Evolutionary conservation across 1,140 invertebrate species (phyloP).

Genomic region (Sinonovacula constricta): DNA sequence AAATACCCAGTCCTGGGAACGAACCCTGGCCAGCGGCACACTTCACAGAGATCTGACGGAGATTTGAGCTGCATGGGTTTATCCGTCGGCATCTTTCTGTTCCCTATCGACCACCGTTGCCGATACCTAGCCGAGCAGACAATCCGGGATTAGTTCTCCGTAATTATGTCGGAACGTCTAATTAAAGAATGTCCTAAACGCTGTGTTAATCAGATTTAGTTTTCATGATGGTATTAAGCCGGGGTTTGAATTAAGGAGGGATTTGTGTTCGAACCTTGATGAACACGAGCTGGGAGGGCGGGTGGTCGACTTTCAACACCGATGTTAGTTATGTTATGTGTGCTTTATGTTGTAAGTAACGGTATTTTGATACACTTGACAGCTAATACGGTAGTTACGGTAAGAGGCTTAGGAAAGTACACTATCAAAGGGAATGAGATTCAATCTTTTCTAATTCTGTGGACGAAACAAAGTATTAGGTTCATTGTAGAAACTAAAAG

Average conservation of each 20-base stretch:
- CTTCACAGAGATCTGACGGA: constrained; percentile 16
- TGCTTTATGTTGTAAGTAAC: not conserved
- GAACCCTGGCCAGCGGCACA: constrained; percentile 14
- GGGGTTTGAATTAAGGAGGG: constrained; percentile 26
- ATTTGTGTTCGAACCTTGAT: not conserved
- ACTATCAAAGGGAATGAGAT: too few species aligned
- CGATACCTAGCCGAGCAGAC: constrained; percentile 5
- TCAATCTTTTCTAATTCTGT: too few species aligned
- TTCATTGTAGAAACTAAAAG: too few species aligned
- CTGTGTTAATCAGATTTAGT: constrained; percentile 47
- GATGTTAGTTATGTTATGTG: not conserved
- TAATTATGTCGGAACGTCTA: constrained; percentile 39
- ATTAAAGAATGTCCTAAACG: constrained; percentile 52
- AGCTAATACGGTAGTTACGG: too few species aligned
- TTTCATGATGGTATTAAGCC: constrained; percentile 45
- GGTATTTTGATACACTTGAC: too few species aligned
- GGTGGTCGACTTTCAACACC: not conserved
- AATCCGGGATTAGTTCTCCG: constrained; percentile 43
- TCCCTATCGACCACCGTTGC: constrained; percentile 14
- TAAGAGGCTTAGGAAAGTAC: too few species aligned
- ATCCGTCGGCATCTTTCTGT: not conserved
- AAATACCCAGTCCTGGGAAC: too few species aligned
- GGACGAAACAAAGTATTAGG: too few species aligned
- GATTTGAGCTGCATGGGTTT: not conserved
- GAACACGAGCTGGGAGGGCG: not conserved